A percentile compares a stretch with the other conserved stretches of the same genome.
Conservation (phyloP, 2,888 invertebrate species). For the Drosophila bunnanda region DNA sequence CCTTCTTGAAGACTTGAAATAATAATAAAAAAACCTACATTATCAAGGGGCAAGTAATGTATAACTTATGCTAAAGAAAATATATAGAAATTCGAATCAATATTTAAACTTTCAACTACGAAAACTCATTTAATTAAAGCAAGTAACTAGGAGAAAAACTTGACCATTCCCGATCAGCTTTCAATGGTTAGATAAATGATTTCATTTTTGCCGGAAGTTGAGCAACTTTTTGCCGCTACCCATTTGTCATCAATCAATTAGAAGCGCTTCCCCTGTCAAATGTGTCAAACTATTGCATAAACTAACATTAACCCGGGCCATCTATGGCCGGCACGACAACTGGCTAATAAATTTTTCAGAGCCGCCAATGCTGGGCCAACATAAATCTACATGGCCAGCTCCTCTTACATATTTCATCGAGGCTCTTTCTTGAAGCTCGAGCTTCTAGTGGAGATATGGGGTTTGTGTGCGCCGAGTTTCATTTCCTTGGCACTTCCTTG, state of each 20-base stretch:
- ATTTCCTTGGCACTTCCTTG: slow-evolving; percentile 69
- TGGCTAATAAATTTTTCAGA: slow-evolving; percentile 65
- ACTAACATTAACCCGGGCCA: slow-evolving; percentile 39
- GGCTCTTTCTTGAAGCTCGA: slow-evolving; percentile 36
- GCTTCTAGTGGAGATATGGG: slow-evolving; percentile 55
- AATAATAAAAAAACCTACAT: too few relatives aligned
- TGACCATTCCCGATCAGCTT: not conserved
- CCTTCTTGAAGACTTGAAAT: too few relatives aligned
- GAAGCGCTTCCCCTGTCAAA: slow-evolving; percentile 39
- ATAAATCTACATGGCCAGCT: slow-evolving; percentile 65
- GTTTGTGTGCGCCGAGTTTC: slow-evolving; percentile 56
- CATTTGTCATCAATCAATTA: slow-evolving; percentile 53
- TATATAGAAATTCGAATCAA: too few relatives aligned
- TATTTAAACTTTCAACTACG: not conserved
- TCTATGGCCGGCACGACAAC: slow-evolving; percentile 30
- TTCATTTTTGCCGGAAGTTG: slow-evolving; percentile 12
- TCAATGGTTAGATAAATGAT: slow-evolving; percentile 30
- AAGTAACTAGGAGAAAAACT: not conserved
- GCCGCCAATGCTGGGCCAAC: slow-evolving; percentile 34
- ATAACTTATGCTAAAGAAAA: not conserved
- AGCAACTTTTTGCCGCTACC: slow-evolving; percentile 10
- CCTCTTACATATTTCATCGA: slow-evolving; percentile 75
- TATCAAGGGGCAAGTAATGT: too few relatives aligned
- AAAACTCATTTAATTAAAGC: slow-evolving; percentile 1
- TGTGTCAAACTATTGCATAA: slow-evolving; percentile 48